Conservation (phyloP, 1,140 invertebrate genomes). For the Platorchestia sp. region DNA sequence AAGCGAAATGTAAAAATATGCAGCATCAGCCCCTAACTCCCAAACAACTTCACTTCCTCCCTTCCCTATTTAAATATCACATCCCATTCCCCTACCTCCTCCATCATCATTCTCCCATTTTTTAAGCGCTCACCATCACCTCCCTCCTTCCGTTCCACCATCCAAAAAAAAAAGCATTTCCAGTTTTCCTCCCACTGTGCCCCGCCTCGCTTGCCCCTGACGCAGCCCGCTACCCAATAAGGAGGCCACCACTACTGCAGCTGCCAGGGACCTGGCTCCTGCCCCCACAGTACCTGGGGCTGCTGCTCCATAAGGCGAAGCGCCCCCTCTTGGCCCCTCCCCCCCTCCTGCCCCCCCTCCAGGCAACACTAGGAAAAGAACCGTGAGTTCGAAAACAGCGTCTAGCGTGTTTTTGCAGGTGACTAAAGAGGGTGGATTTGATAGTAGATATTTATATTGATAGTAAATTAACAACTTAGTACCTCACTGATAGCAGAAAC, state of each 20-base stretch:
- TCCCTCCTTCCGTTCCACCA: not conserved
- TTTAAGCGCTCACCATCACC: too few relatives aligned
- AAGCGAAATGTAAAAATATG: too few relatives aligned
- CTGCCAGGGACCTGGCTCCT: not conserved
- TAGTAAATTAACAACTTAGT: not conserved
- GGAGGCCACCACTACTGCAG: not conserved
- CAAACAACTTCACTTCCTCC: not conserved
- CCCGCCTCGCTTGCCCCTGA: too few relatives aligned
- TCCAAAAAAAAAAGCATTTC: not conserved
- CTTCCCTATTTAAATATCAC: not conserved
- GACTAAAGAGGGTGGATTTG: not conserved
- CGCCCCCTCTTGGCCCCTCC: too few relatives aligned
- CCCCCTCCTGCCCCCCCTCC: not conserved
- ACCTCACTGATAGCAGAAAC: not conserved
- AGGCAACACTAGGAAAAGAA: not conserved
- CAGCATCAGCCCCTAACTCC: not conserved
- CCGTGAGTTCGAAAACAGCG: not conserved
- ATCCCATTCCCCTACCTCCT: not conserved
- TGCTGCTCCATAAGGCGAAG: not conserved
- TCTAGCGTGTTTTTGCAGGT: not conserved
- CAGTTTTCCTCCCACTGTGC: not conserved
- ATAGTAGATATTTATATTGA: not conserved
- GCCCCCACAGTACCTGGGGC: not conserved
- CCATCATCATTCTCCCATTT: too few relatives aligned
- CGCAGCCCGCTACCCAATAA: not conserved